Evolutionary conservation across 2,888 invertebrate genomes (phyloP).

Genomic region (Baronia brevicornis): DNA sequence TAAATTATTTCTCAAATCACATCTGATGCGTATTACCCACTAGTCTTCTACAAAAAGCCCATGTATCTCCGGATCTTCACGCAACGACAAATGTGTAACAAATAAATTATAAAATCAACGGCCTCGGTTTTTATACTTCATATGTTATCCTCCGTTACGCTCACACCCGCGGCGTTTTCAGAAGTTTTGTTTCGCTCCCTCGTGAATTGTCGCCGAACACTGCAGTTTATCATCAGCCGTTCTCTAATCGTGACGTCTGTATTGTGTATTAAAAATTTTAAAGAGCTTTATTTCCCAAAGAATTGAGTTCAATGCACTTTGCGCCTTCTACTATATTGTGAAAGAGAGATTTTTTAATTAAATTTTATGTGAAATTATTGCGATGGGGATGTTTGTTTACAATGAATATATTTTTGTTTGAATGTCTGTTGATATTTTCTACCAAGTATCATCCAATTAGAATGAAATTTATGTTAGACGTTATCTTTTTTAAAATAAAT

Average conservation of each 20-base stretch:
- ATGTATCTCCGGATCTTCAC: conserved; percentile 73
- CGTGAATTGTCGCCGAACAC: conserved; percentile 47
- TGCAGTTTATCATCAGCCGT: conserved; percentile 63
- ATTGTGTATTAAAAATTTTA: conserved; percentile 36
- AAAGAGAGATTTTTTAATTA: conserved; percentile 10
- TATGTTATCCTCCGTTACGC: conserved; percentile 38
- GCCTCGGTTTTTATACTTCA: conserved; percentile 63
- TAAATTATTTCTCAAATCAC: conserved; percentile 73
- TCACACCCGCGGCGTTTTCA: conserved; percentile 27
- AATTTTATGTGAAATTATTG: conserved; percentile 9
- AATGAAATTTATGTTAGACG: no score
- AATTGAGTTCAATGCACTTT: conserved; percentile 47
- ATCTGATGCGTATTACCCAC: conserved; percentile 68
- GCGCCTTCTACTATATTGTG: conserved; percentile 23
- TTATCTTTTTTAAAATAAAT: no score
- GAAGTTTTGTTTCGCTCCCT: conserved; percentile 37
- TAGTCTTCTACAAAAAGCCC: conserved; percentile 63
- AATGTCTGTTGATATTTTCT: no score
- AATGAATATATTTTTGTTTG: no score
- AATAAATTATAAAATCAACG: conserved; percentile 76
- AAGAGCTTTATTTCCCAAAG: conserved; percentile 42
- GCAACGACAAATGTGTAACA: conserved; percentile 75
- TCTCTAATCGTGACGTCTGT: conserved; percentile 63
- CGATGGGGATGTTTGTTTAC: no score
- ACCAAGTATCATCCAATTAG: no score